Base-by-base conservation (phyloP, 2,797 vertebrate genomes). In the Euthynnus affinis region DNA sequence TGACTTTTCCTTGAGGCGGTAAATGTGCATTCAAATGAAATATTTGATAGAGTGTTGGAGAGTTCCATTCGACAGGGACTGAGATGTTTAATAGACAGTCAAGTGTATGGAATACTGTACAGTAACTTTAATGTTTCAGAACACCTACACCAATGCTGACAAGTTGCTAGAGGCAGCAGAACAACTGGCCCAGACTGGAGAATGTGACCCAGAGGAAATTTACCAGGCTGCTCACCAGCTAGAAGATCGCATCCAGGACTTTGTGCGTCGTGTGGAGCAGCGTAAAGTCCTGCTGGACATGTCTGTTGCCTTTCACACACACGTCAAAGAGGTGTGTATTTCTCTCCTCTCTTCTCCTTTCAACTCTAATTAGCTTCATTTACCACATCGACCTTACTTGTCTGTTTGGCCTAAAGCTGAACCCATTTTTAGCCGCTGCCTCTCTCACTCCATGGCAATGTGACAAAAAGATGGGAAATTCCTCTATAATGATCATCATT, bases 301-400 rank as follows among this genome's bases (percentile, higher is more conserved):
- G 97, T 99, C 98, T 0, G 98, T 99, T 73, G 97, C 98, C 59
- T 99, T 99, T 84, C 98, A 99, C 90, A 98, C 98, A 3, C 98
- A 99, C 0, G 97, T 98, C 61, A 99, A 99, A 92, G 98, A 99
- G 97, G 98, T 98, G 84, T 89, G 92, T 78, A 10, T 32, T 27
- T 37, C 22, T 68, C 22, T 57, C 40, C 13, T 70, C 44, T 37
- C 40, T 4, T 75, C 8, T 53, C 37, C 37, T 6, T 2, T 5
- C 13, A 23, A 5, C 20, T 20, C 8, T 25, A 25, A 44, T 80
- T 42, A 80, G 12, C 22, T 29, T 23, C 34, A 9, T 63, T 70
- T 65, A 2, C 22, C 18, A 12, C 52, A n/a, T 3, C 3, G 23
- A 61, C 52, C 15, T 42, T 9, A 29, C 22, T 46, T 27, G 10